Evolutionary conservation across 2,888 invertebrate species (phyloP).

Genomic region (Mesochorus sp.): DNA sequence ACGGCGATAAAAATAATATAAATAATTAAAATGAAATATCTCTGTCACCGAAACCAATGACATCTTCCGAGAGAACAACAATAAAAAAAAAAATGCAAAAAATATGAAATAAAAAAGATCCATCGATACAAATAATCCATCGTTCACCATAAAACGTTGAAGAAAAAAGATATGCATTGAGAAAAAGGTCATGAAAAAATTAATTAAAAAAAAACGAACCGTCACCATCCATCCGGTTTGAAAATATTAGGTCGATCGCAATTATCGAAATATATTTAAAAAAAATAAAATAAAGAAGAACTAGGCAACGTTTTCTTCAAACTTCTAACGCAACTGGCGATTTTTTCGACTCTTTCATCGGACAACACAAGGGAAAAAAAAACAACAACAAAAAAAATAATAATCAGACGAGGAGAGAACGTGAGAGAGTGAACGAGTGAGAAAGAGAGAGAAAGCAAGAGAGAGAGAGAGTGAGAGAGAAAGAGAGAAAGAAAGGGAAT

Average conservation of each 20-base stretch:
- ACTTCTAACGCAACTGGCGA: slow-evolving; percentile 57
- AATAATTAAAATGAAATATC: slow-evolving; percentile 18
- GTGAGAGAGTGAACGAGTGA: slow-evolving; percentile 26
- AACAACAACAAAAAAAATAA: slow-evolving; percentile 40
- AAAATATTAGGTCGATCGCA: slow-evolving; percentile 52
- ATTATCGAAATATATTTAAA: slow-evolving; percentile 38
- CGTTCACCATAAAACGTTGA: slow-evolving; percentile 39
- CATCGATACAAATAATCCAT: slow-evolving; percentile 52
- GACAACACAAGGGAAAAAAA: slow-evolving; percentile 28
- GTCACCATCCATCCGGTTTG: slow-evolving; percentile 39
- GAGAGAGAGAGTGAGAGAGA: slow-evolving; percentile 17
- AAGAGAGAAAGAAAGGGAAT: slow-evolving; percentile 42
- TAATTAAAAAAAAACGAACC: neutral
- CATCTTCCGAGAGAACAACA: slow-evolving; percentile 21
- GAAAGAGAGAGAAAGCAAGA: slow-evolving; percentile 20
- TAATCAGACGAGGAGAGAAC: slow-evolving; percentile 25
- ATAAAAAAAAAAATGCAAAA: neutral
- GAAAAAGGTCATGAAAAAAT: slow-evolving; percentile 12
- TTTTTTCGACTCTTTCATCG: slow-evolving; percentile 64
- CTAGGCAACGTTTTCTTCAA: slow-evolving; percentile 42
- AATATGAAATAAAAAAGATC: slow-evolving; percentile 7
- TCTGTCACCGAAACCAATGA: slow-evolving; percentile 15
- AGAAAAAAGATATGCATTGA: slow-evolving; percentile 47
- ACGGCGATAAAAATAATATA: slow-evolving; percentile 46
- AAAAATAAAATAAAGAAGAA: slow-evolving; percentile 4